Evolutionary conservation across 1,140 invertebrate species (phyloP), one percentile per base, ranked within the genome.

Genomic region (Apis mellifera): DNA sequence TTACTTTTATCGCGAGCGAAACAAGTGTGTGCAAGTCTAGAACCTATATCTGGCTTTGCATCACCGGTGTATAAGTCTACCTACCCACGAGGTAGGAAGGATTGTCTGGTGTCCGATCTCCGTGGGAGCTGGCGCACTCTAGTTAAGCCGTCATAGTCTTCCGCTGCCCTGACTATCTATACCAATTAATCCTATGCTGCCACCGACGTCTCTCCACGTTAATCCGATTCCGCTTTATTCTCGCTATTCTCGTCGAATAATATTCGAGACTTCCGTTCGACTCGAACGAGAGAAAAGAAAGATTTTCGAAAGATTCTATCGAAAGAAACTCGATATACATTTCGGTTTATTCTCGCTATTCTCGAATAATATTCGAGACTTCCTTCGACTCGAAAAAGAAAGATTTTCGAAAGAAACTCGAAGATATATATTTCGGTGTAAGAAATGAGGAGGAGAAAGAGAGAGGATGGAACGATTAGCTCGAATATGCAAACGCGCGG

Each of bases 61-160:
- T 74, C 72, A 42, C 32, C 32, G 78, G 57, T n/a, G 78, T 84
- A 80, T 64, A 76, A 75, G 70, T 85, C 60, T 79, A 83, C 59
- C 60, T 79, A 83, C 59, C 78, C 79, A 42, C 4, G 32, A 42
- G 32, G 73, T 60, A 74, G 65, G 73, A 77, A 84, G 85, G 84
- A 78, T 86, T 83, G 84, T 83, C 82, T 86, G 84, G 82, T 84
- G 88, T 85, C 78, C 87, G 85, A 89, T 88, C 89, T 87, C 85
- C 89, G 89, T 89, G 89, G 85, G 89, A 89, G 89, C 79, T 81
- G 69, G 76, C 83, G 72, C 89, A 88, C 85, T 75, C 89, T 84
- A 88, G 78, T 84, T 89, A 83, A 87, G 88, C 89, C 85, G 71
- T 71, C 83, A 79, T 84, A 89, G 79, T 87, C 84, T 84, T 84